phyloP scores from a whole-genome alignment of 2,888 invertebrate species.

The Clivina fossor region DNA sequence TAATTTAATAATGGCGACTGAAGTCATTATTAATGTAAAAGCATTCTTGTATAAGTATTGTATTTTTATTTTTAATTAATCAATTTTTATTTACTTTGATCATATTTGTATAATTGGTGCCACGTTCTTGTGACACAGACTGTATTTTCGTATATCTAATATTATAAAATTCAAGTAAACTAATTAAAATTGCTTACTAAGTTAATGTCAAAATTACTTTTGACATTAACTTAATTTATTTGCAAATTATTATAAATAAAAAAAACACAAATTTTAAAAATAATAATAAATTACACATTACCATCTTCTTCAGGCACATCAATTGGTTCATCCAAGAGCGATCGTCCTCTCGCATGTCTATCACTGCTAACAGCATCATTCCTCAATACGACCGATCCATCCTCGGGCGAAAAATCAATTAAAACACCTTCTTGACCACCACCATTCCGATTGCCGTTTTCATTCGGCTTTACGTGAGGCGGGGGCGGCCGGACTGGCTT shows the following conservation, averaged over 20 bases:
- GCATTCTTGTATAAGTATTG: no score
- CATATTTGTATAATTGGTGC: no score
- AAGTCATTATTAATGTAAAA: no score
- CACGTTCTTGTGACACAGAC: no score
- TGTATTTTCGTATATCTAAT: no score
- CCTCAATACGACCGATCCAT: conserved; percentile 41
- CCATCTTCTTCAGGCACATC: conserved; percentile 59
- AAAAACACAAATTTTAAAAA: conserved; percentile 4
- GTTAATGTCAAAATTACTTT: no score
- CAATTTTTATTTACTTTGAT: no score
- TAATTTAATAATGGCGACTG: no score
- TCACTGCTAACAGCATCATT: conserved; percentile 20
- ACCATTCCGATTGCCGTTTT: neutral
- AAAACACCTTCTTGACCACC: conserved; percentile 63
- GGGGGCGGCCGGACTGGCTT: conserved; percentile 55
- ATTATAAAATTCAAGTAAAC: no score
- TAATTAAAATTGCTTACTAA: no score
- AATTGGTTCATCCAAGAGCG: conserved; percentile 73
- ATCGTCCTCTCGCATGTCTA: conserved; percentile 45
- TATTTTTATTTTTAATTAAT: no score
- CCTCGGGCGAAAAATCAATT: conserved; percentile 72
- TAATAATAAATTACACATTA: conserved; percentile 23
- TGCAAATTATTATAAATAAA: conserved; percentile 12
- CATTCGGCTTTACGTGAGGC: conserved; percentile 41
- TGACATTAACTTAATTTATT: neutral